These are phyloP conservation scores for Nannoperca obscura DNA, from an alignment of 2,797 vertebrate genomes.

Conservation along the genomic window DNA sequence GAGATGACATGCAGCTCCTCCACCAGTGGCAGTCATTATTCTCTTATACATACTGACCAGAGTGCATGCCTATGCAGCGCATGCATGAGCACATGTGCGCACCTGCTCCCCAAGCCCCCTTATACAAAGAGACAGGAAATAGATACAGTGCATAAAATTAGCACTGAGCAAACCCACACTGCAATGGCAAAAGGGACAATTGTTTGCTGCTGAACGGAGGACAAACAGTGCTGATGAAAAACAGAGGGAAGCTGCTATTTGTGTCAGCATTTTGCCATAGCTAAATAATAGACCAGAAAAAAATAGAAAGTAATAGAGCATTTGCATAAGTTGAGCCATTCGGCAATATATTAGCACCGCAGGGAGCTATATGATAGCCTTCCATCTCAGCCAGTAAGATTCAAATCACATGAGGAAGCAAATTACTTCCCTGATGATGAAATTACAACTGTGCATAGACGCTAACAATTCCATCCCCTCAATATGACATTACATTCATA, in stretches of 20 bases:
- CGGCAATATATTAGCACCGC: background rate
- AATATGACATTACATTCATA: constrained; percentile 28
- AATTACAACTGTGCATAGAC: constrained; percentile 20
- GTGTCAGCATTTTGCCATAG: constrained; percentile 29
- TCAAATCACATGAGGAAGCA: constrained; percentile 18
- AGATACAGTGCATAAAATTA: constrained; percentile 49
- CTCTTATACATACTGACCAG: constrained; percentile 27
- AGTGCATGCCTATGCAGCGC: constrained; percentile 7
- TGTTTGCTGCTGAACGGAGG: constrained; percentile 33
- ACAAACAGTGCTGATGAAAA: constrained; percentile 47
- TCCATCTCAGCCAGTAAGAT: constrained; percentile 11
- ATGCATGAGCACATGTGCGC: constrained; percentile 37
- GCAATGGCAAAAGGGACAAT: constrained; percentile 37
- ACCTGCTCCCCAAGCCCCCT: constrained; percentile 2
- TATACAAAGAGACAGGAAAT: constrained; percentile 49
- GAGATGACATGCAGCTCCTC: constrained; percentile 60
- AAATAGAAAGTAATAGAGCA: constrained; percentile 15
- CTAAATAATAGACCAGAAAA: constrained; percentile 27
- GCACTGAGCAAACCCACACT: constrained; percentile 40
- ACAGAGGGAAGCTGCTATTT: constrained; percentile 35
- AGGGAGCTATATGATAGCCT: constrained; percentile 1
- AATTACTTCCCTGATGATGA: constrained; percentile 20
- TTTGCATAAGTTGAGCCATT: constrained; percentile 42
- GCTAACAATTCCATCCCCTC: constrained; percentile 20
- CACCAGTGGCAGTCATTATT: constrained; percentile 54